Base-by-base conservation (phyloP, 2,888 invertebrate species). In the Zhuqinia jingwanae region DNA sequence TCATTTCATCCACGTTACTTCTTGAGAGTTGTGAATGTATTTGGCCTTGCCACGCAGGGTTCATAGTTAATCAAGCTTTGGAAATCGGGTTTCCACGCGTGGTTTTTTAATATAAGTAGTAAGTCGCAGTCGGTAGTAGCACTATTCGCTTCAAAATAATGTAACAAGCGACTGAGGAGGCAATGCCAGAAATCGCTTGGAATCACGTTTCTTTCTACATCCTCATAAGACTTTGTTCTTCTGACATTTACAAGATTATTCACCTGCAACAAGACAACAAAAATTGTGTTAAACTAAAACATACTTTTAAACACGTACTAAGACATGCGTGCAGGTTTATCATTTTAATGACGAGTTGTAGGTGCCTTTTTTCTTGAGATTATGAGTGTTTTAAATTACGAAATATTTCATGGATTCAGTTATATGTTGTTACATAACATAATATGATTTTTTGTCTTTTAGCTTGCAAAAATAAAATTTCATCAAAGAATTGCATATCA, bases 41-140 rank as follows among this genome's bases (percentile, higher is more conserved):
- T 63, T 88, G 88, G 11, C 88, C 86, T 81, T 88, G 87, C 63
- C 84, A 87, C 11, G 87, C 86, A 45, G 88, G 88, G 84, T 88
- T 88, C 89, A 89, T 89, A 6, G 27, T 81, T 42, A 30, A 45
- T 60, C 15, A 0, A 58, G 10, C 8, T 45, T 22, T n/a, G 20
- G 30, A 58, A 36, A 22, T 63, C 22, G 0, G 36, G 68, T 56
- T 63, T 68, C 80, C 80, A 70, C 45, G 63, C n/a, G 63, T 77
- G 30, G 22, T 58, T 45, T 50, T 36, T 56, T 20, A 75, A 17
- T n/a, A n/a, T 11, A 8, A 76, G 76, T 17, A 42, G 36, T 42
- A 58, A 11, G 22, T 10, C 17, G 30, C 42, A 13, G 17, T 13
- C 76, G 47, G 20, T 27, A 13, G n/a, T 20, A 63, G 17, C 47